A percentile compares a stretch with the other conserved stretches of the same genome.
These are phyloP conservation scores for Hypomecis punctinalis DNA, from an alignment of 2,888 invertebrate species.

Conservation along the genomic window DNA sequence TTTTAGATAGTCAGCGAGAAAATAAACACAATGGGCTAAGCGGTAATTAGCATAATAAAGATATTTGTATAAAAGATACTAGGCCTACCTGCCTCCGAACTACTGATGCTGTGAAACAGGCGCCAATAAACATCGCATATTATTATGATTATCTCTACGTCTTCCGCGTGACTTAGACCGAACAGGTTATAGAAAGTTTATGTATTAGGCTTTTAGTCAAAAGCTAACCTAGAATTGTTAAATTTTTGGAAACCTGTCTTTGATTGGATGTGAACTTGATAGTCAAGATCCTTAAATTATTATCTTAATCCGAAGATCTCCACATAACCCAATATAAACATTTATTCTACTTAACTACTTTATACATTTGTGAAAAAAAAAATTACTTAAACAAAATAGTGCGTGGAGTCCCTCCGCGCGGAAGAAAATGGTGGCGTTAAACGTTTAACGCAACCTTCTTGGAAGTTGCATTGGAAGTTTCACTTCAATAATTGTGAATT, in stretches of 20 bases:
- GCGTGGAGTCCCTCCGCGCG: too few relatives aligned
- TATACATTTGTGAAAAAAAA: too few relatives aligned
- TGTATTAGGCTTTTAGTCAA: slow-evolving; percentile 8
- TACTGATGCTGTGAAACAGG: slow-evolving; percentile 16
- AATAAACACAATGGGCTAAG: slow-evolving; percentile 24
- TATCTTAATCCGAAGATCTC: too few relatives aligned
- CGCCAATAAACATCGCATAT: slow-evolving; percentile 28
- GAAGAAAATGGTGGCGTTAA: too few relatives aligned
- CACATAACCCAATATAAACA: too few relatives aligned
- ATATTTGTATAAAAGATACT: slow-evolving; percentile 23
- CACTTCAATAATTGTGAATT: too few relatives aligned
- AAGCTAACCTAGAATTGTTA: slow-evolving; percentile 4
- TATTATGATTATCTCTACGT: slow-evolving; percentile 25
- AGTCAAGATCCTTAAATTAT: not conserved
- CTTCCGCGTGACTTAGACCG: not conserved
- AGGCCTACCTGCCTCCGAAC: slow-evolving; percentile 3
- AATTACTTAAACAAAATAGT: too few relatives aligned
- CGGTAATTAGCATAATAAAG: slow-evolving; percentile 26
- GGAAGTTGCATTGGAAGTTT: too few relatives aligned
- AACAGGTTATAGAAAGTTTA: slow-evolving; percentile 30
- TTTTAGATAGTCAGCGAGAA: slow-evolving; percentile 14
- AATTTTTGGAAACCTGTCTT: not conserved
- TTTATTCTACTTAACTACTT: too few relatives aligned
- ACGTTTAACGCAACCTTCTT: too few relatives aligned
- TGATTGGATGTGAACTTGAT: not conserved